Evolutionary conservation across 1,140 invertebrate genomes (phyloP).

Genomic region (Vanessa tameamea): DNA sequence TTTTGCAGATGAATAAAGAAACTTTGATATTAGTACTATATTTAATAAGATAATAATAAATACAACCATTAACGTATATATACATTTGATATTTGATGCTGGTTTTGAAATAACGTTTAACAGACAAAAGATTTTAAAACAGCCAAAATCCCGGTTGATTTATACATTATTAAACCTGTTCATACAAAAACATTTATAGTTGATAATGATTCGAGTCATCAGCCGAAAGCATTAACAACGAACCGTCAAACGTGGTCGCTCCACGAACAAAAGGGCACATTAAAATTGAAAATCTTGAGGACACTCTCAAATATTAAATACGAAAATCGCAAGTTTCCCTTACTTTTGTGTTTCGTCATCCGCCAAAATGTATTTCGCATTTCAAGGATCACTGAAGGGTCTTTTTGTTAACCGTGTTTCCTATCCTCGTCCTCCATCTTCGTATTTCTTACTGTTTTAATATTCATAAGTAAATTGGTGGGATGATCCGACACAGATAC

Average conservation of each 20-base stretch:
- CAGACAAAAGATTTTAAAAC: too few species aligned
- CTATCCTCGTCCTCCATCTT: constrained; percentile 35
- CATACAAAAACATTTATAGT: constrained; percentile 1
- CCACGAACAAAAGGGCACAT: constrained; percentile 42
- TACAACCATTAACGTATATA: too few species aligned
- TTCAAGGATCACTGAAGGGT: constrained; percentile 63
- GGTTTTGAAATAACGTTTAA: neutral
- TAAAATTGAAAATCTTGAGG: constrained; percentile 49
- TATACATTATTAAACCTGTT: neutral
- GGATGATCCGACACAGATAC: constrained; percentile 50
- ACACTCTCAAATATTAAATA: constrained; percentile 70
- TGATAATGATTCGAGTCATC: neutral
- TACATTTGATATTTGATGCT: neutral
- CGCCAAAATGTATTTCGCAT: constrained; percentile 72
- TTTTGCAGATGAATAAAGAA: neutral
- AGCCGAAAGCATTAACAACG: neutral
- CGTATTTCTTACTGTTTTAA: constrained; percentile 58
- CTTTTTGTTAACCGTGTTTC: constrained; percentile 61
- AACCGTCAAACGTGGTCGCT: neutral
- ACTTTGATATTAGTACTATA: neutral
- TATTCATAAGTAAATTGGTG: constrained; percentile 77
- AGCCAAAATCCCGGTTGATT: too few species aligned
- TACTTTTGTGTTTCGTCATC: constrained; percentile 69
- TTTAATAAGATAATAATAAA: too few species aligned
- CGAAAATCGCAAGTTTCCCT: constrained; percentile 54